Evolutionary conservation across 2,797 vertebrate genomes (phyloP), one percentile per base, ranked within the genome.

Genomic region (Sibirionetta formosa): DNA sequence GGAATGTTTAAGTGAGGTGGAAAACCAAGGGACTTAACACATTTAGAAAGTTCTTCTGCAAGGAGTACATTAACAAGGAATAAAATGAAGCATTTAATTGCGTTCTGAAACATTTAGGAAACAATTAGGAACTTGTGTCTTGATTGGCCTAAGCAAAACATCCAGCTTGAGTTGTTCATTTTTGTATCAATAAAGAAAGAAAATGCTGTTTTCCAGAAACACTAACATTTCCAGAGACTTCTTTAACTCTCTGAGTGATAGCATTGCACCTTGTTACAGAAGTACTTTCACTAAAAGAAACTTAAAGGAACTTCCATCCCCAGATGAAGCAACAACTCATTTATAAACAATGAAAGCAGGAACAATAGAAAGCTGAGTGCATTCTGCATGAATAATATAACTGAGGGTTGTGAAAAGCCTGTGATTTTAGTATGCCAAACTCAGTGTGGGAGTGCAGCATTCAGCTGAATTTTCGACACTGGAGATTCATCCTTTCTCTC

Each of bases 351-450:
- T 91, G 96, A 88, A 65, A 77, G 56, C 58, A 78, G 85, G 90
- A 97, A 95, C 95, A 97, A 96, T 90, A 73, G 94, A 89, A 91
- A 94, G 77, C 89, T 93, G 85, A 95, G 91, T 93, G 91, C 73
- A 66, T 87, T 88, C 79, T 96, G 92, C 91, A 95, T 94, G 75
- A 97, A 96, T 96, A 96, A 95, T 95, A 88, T 95, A 94, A 83
- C 73, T 65, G 91, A 93, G 82, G 51, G 33, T 78, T 90, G 75
- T 96, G 84, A 91, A 80, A 91, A 93, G 91, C 68, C 51, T 66
- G 2, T 71, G 75, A 76, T 93, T 96, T 96, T 87, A 19, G 0
- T 89, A 66, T 86, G 90, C 84, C 84, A 95, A 93, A 90, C 75
- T 92, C 73, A 46, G 71, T 88, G 95, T 90, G 76, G 75, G 82